Conservation (phyloP, 2,113 vertebrate genomes). For the Anarhynchus alexandrinus region DNA sequence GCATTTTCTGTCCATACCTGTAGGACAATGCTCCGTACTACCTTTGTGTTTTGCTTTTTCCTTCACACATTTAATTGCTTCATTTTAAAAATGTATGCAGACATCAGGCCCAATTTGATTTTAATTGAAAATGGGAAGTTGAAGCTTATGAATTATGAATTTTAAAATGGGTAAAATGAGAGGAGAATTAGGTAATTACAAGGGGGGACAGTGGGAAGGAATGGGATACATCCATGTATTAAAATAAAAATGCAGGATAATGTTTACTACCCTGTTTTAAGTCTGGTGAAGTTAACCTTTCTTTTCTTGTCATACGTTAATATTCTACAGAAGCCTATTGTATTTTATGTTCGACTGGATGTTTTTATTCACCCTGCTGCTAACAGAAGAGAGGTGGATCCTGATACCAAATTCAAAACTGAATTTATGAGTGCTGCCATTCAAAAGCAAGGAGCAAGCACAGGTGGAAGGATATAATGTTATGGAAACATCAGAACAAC, state of each 20-base stretch:
- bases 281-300: background rate
- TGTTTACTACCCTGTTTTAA: background rate
- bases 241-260: background rate
- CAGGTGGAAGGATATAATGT: background rate
- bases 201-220: background rate
- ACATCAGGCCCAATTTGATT: background rate
- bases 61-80: background rate
- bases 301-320: background rate
- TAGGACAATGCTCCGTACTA: background rate
- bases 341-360: background rate
- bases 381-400: background rate
- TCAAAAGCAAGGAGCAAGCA: slow-evolving; percentile 4
- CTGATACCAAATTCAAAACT: background rate
- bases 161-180: background rate
- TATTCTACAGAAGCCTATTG: background rate
- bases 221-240: background rate
- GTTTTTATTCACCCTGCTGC: background rate
- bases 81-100: background rate
- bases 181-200: background rate
- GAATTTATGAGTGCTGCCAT: background rate
- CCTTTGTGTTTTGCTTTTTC: background rate
- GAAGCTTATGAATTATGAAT: background rate
- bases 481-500: slow-evolving; percentile 26
- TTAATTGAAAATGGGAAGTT: background rate
- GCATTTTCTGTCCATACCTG: background rate